A percentile compares a stretch with the other conserved stretches of the same genome.
Evolutionary conservation across 2,888 invertebrate genomes (phyloP).

Genomic region (Unio pictorum): DNA sequence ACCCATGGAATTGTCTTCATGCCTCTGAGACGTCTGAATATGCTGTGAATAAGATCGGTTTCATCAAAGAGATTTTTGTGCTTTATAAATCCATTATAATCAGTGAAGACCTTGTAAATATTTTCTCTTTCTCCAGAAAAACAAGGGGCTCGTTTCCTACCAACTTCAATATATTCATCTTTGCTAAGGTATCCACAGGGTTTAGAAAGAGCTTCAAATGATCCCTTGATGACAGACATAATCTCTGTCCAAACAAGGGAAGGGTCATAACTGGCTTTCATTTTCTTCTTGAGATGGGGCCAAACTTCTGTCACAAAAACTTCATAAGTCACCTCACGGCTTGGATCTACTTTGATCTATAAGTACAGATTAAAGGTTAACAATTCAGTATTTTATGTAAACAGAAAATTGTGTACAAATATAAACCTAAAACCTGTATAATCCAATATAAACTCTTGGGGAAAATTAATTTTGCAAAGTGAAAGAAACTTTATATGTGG

Average conservation of each 20-base stretch:
- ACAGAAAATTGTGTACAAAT: too few relatives aligned
- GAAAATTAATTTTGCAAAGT: too few relatives aligned
- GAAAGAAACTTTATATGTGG: too few relatives aligned
- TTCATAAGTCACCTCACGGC: constrained; percentile 59
- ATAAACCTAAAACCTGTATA: too few relatives aligned
- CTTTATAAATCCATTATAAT: constrained; percentile 45
- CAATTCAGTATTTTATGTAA: too few relatives aligned
- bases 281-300: constrained; percentile 40
- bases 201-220: constrained; percentile 51
- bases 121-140: constrained; percentile 47
- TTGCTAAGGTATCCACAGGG: constrained; percentile 31
- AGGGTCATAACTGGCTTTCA: constrained; percentile 41
- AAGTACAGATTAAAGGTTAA: too few relatives aligned
- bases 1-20: constrained; percentile 27
- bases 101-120: constrained; percentile 43
- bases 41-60: constrained; percentile 47
- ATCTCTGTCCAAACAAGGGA: constrained; percentile 10
- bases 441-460: too few relatives aligned
- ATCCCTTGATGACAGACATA: constrained; percentile 61
- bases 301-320: constrained; percentile 59
- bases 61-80: constrained; percentile 48
- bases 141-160: constrained; percentile 53
- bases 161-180: constrained; percentile 48
- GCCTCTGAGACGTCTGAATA: constrained; percentile 29
- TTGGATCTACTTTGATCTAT: constrained; percentile 33